phyloP scores from a whole-genome alignment of 2,113 vertebrate species.

The Copsychus sechellarum region DNA sequence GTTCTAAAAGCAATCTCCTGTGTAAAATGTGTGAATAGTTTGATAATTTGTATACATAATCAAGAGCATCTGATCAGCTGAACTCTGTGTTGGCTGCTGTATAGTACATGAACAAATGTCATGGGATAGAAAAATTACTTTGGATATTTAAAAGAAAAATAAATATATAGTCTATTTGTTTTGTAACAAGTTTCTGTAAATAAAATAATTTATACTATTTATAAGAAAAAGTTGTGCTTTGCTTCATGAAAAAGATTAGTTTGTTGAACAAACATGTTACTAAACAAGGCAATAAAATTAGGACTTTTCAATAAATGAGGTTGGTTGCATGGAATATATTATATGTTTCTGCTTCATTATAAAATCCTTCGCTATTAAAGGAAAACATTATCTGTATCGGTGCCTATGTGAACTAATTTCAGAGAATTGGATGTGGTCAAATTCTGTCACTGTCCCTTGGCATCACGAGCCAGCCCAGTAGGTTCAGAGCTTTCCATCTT shows the following conservation, averaged over 20 bases:
- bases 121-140: constrained; percentile 96
- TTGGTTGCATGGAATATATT: constrained; percentile 74
- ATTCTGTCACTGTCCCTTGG: not conserved
- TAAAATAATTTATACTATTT: constrained; percentile 99
- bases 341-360: constrained; percentile 73
- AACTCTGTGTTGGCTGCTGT: constrained; percentile 99
- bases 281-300: constrained; percentile 80
- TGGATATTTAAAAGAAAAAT: constrained; percentile 99
- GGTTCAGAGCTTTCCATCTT: rapidly evolving
- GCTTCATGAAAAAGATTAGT: constrained; percentile 80
- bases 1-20: constrained; percentile 87
- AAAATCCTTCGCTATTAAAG: constrained; percentile 47
- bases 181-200: constrained; percentile 99
- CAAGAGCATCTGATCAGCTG: constrained; percentile 95
- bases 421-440: constrained; percentile 8
- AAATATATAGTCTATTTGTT: constrained; percentile 99
- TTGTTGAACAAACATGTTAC: constrained; percentile 80
- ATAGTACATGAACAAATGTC: constrained; percentile 99
- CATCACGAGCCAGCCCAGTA: rapidly evolving
- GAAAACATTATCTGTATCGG: not conserved
- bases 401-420: constrained; percentile 61
- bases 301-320: constrained; percentile 79
- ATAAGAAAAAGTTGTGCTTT: constrained; percentile 93
- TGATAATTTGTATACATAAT: constrained; percentile 90
- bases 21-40: constrained; percentile 94